Conservation (phyloP, 2,888 invertebrate genomes). For the Darwinula stevensoni region DNA sequence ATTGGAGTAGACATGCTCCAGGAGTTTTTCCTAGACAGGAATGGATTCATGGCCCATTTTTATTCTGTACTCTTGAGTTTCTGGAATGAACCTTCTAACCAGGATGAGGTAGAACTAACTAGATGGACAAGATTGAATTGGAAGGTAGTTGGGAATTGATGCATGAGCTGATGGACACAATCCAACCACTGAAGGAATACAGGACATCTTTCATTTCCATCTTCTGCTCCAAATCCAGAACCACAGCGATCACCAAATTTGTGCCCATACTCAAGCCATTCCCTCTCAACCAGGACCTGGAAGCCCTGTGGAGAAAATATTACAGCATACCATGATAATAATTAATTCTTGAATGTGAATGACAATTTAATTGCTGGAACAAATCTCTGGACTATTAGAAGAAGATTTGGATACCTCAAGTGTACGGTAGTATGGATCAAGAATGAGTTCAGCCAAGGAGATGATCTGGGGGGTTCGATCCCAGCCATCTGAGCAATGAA, state of each 20-base stretch:
- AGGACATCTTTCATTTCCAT: conserved; percentile 82
- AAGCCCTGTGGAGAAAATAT: too few species aligned
- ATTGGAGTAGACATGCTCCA: conserved; percentile 80
- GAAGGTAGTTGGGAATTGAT: conserved; percentile 72
- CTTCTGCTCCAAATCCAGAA: conserved; percentile 36
- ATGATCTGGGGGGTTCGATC: conserved; percentile 93
- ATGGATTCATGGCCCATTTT: too few species aligned
- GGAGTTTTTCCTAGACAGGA: conserved; percentile 61
- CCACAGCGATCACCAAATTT: conserved; percentile 84
- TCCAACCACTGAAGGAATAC: conserved; percentile 96
- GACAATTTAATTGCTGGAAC: conserved; percentile 1
- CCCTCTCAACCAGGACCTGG: conserved; percentile 65
- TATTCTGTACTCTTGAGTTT: too few species aligned
- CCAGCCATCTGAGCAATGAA: conserved; percentile 98
- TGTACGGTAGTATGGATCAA: conserved; percentile 84
- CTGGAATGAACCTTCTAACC: too few species aligned
- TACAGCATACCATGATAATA: conserved; percentile 10
- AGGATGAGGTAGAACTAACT: conserved; percentile 27
- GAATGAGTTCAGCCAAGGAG: conserved; percentile 59
- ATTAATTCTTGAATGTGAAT: not conserved
- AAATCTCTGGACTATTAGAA: not conserved
- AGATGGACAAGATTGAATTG: conserved; percentile 79
- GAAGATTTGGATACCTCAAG: conserved; percentile 31
- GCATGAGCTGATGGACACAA: conserved; percentile 65
- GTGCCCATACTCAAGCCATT: conserved; percentile 94